Evolutionary conservation across 35 echinoderm and acorn worm genomes (phyloP).

Genomic region (Acanthaster planci): DNA sequence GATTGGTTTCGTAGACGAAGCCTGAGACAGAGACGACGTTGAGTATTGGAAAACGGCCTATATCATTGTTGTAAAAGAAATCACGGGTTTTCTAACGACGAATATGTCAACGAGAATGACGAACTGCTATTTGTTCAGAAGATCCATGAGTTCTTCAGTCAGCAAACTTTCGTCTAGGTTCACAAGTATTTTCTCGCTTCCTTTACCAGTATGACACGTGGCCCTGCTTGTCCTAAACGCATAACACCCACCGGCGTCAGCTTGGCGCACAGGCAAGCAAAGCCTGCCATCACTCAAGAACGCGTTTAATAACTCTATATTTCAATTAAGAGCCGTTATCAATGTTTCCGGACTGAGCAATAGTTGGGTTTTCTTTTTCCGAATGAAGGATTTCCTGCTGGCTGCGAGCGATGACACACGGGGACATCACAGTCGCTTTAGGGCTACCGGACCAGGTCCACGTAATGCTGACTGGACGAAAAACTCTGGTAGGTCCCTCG

Average conservation of each 20-base stretch:
- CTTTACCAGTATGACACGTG: no score
- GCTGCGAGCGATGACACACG: conserved; percentile 38
- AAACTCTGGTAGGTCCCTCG: neutral
- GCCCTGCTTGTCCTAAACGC: neutral
- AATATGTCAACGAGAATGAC: no score
- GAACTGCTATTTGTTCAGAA: no score
- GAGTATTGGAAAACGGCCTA: no score
- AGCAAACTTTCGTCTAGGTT: no score
- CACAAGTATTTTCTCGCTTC: no score
- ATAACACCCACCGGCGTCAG: conserved; percentile 36
- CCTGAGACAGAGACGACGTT: no score
- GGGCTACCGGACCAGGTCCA: neutral
- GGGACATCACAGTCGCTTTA: conserved; percentile 10
- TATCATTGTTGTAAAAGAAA: no score
- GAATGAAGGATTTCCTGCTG: conserved; percentile 44
- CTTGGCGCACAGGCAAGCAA: conserved; percentile 36
- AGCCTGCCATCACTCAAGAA: conserved; percentile 39
- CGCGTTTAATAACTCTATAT: conserved; percentile 65
- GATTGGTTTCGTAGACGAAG: no score
- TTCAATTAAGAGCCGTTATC: conserved; percentile 55
- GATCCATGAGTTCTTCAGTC: no score
- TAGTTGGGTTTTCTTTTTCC: conserved; percentile 31
- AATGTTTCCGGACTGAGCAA: conserved; percentile 53
- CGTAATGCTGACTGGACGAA: conserved; percentile 25
- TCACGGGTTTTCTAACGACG: no score